phyloP scores from a whole-genome alignment of 2,797 vertebrate species.

The Halcyon badia region DNA sequence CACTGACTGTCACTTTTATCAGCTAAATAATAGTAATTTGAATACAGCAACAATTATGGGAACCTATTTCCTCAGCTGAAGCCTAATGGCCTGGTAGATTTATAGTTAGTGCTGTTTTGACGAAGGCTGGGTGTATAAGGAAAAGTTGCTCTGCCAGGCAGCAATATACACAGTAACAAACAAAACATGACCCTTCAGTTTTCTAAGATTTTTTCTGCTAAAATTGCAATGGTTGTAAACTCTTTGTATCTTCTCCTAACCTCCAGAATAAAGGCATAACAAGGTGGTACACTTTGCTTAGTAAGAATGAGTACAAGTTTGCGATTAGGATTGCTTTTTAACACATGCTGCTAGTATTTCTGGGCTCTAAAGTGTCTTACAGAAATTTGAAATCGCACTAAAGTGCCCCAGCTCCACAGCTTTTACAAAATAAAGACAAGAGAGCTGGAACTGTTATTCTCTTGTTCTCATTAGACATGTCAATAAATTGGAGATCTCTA shows the following conservation, averaged over 20 bases:
- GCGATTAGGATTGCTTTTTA: not conserved
- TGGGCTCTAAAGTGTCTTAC: not conserved
- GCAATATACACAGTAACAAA: not conserved
- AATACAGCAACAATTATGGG: conserved; percentile 21
- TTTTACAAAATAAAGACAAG: not conserved
- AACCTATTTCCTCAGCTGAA: conserved; percentile 1
- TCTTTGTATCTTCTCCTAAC: not conserved
- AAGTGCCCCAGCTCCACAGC: not conserved
- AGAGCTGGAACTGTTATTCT: not conserved
- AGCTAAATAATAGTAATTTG: conserved; percentile 18
- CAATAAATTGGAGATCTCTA: not conserved
- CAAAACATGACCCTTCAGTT: not conserved
- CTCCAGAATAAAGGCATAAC: not conserved
- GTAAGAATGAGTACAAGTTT: not conserved
- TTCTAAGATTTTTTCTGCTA: not conserved
- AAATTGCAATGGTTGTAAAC: not conserved
- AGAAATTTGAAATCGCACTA: not conserved
- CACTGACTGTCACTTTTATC: not conserved
- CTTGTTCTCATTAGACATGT: not conserved
- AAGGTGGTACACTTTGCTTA: not conserved
- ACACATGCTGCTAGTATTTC: not conserved
- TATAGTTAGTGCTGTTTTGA: not conserved
- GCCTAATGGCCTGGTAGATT: not conserved
- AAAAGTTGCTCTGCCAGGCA: not conserved
- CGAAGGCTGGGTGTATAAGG: not conserved